Evolutionary conservation across 2,797 vertebrate genomes (phyloP), one percentile per base, ranked within the genome.

Genomic region (Myotis planiceps): DNA sequence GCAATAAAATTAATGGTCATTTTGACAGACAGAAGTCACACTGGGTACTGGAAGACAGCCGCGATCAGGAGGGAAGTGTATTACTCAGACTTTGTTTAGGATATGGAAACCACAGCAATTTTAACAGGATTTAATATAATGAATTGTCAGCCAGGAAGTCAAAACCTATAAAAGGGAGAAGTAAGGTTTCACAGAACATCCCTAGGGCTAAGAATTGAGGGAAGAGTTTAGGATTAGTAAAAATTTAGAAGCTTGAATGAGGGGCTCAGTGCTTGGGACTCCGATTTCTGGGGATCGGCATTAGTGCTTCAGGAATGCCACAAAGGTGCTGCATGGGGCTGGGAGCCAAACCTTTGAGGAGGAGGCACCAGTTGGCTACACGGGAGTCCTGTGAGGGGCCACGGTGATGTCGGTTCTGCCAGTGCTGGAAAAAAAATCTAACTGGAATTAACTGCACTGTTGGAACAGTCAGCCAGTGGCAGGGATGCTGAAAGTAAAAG

Each of bases 261-360:
- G 21, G 29, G 25, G 12, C 32, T 86, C 39, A 29, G 27, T 79
- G 5, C 18, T n/a, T 45, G 9, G 25, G 21, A 23, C 58, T 88
- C 25, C 3, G 60, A 34, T 23, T 25, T 49, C 60, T 15, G 47
- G 39, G 53, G 39, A 39, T 60, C 34, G 16, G 27, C 16, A n/a
- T 14, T 58, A 34, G 25, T 25, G 16, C 39, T 60, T 58, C 6
- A 6, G 29, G 14, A 88, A 60, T 27, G 13, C 7, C 37, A 42
- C 3, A 0, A 2, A 78, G 37, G 2, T 9, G 7, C 25, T 49
- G 6, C 12, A 0, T 3, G 18, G 65, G n/a, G 1, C 55, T 21
- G 9, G 32, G 34, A 58, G 8, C 25, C 23, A 15, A 1, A 9
- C n/a, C 14, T 63, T 49, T 60, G 47, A 10, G 15, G 14, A 60